These are phyloP conservation scores for Drosophila macrospina DNA, from an alignment of 2,888 invertebrate species.

Conservation along the genomic window DNA sequence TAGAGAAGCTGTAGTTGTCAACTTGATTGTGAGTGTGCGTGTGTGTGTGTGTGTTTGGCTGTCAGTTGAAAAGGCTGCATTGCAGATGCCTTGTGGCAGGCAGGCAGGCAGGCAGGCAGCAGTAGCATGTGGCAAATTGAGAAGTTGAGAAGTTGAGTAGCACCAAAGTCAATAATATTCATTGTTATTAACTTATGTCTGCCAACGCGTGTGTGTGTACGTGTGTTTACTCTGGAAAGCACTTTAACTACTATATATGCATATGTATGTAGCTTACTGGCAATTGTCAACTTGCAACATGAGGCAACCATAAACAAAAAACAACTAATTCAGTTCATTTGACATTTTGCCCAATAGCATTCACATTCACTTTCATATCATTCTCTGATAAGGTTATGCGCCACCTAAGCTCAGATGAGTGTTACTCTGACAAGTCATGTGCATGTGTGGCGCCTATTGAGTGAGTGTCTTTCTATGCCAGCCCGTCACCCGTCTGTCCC, in stretches of 20 bases:
- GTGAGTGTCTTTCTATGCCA: conserved; percentile 39
- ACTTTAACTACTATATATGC: conserved; percentile 56
- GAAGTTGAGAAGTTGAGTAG: conserved; percentile 34
- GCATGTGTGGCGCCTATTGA: conserved; percentile 7
- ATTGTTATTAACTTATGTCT: conserved; percentile 73
- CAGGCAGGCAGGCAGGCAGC: conserved; percentile 31
- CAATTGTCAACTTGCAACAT: conserved; percentile 23
- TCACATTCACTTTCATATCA: conserved; percentile 31
- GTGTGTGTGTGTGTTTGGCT: conserved; percentile 14
- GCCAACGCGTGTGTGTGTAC: conserved; percentile 12
- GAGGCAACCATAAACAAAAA: conserved; percentile 29
- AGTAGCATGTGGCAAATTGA: conserved; percentile 30
- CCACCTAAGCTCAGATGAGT: conserved; percentile 29
- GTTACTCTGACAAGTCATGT: conserved; percentile 7
- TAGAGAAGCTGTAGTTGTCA: conserved; percentile 57
- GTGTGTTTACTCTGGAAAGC: conserved; percentile 26
- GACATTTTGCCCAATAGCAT: conserved; percentile 36
- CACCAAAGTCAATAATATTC: conserved; percentile 69
- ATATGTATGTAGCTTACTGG: conserved; percentile 40
- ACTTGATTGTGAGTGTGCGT: conserved; percentile 37
- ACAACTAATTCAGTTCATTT: conserved; percentile 37
- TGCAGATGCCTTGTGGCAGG: conserved; percentile 42
- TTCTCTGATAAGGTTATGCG: conserved; percentile 53
- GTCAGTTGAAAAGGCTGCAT: conserved; percentile 54
- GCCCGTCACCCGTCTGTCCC: not conserved